These are phyloP conservation scores for Andrena flavipes DNA, from an alignment of 2,888 invertebrate species.

Conservation along the genomic window DNA sequence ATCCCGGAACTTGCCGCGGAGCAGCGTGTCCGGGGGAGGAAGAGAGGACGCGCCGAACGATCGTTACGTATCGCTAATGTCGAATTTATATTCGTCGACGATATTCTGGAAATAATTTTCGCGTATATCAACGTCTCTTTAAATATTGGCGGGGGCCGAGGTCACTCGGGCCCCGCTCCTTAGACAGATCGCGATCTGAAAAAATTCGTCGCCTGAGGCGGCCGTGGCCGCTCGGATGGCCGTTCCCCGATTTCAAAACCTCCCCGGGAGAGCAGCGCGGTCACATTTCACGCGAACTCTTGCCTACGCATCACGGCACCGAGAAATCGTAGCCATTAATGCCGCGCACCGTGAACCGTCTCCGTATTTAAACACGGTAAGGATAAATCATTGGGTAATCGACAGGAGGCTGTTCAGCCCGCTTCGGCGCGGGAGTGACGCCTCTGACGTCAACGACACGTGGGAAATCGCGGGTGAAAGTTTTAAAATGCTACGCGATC, in stretches of 20 bases:
- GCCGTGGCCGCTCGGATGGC: constrained; percentile 1
- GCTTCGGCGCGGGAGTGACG: constrained; percentile 47
- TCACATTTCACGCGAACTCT: constrained; percentile 62
- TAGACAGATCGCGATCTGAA: constrained; percentile 47
- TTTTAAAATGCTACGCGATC: constrained; percentile 58
- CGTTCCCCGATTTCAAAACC: constrained; percentile 62
- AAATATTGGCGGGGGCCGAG: constrained; percentile 31
- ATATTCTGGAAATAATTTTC: constrained; percentile 39
- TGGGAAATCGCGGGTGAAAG: constrained; percentile 72
- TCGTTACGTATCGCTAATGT: constrained; percentile 36
- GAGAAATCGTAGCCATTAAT: constrained; percentile 71
- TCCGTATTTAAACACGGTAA: constrained; percentile 63
- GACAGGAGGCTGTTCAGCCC: constrained; percentile 59
- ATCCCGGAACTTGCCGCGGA: constrained; percentile 28
- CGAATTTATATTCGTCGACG: constrained; percentile 50
- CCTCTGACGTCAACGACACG: constrained; percentile 63
- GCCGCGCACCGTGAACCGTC: constrained; percentile 52
- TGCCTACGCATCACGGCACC: constrained; percentile 63
- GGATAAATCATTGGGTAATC: constrained; percentile 73
- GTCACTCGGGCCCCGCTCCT: constrained; percentile 2
- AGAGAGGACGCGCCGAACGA: not conserved
- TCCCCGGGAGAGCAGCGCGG: constrained; percentile 26
- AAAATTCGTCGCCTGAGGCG: constrained; percentile 56
- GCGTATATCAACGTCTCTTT: constrained; percentile 29
- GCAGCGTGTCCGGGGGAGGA: not conserved